Evolutionary conservation across 2,113 vertebrate species (phyloP).

Genomic region (Poeciliopsis prolifica): DNA sequence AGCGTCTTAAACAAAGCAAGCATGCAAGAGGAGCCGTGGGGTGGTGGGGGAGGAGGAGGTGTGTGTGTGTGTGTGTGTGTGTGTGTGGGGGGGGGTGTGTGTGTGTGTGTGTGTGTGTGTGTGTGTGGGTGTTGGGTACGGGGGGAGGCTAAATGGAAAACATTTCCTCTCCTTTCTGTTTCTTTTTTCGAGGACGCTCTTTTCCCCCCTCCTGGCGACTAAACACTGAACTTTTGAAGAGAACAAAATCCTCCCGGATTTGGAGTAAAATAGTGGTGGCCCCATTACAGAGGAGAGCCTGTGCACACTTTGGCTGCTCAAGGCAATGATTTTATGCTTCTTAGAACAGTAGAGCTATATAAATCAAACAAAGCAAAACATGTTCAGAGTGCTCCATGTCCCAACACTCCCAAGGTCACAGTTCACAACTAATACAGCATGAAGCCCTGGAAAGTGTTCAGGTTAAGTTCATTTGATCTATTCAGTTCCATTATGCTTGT

Average conservation of each 20-base stretch:
- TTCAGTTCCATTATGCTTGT: too few species aligned
- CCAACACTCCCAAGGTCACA: not conserved
- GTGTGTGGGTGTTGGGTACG: constrained; percentile 18
- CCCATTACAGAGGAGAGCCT: constrained; percentile 52
- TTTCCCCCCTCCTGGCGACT: constrained; percentile 45
- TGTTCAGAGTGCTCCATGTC: not conserved
- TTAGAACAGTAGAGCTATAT: constrained; percentile 55
- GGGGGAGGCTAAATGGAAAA: constrained; percentile 68
- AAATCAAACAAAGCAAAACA: constrained; percentile 51
- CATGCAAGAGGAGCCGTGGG: constrained; percentile 59
- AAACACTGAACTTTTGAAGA: constrained; percentile 57
- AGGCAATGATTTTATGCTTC: constrained; percentile 52
- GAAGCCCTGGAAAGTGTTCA: too few species aligned
- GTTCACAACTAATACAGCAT: too few species aligned
- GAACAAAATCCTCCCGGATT: constrained; percentile 20
- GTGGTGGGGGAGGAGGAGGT: constrained; percentile 38
- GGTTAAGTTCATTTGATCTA: too few species aligned
- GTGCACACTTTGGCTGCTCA: constrained; percentile 34
- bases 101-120: not conserved
- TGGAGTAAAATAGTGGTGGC: constrained; percentile 53
- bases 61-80: constrained; percentile 16
- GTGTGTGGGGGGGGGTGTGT: constrained; percentile 8
- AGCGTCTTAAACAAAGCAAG: constrained; percentile 61
- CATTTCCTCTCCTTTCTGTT: constrained; percentile 72
- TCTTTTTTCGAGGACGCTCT: constrained; percentile 54